Evolutionary conservation across 2,888 invertebrate genomes (phyloP).

Genomic region (Cerastoderma edule): DNA sequence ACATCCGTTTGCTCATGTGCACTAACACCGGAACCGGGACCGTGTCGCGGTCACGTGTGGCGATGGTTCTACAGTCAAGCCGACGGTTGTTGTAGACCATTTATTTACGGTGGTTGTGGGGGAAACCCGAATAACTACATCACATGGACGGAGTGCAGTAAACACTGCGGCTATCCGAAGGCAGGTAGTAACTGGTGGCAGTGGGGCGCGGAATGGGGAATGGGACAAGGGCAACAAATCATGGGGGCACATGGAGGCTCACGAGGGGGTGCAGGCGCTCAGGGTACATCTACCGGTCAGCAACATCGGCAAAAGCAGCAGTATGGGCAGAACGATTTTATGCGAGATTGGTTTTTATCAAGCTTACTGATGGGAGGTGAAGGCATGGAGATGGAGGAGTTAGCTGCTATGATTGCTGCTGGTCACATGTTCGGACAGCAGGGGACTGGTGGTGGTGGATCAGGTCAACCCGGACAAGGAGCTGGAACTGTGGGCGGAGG

Average conservation of each 20-base stretch:
- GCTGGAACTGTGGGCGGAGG: neutral
- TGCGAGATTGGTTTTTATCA: constrained; percentile 53
- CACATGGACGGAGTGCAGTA: constrained; percentile 51
- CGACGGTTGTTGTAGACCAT: constrained; percentile 53
- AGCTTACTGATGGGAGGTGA: constrained; percentile 33
- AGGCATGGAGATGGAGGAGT: constrained; percentile 43
- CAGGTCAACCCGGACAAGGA: neutral
- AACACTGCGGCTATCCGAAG: constrained; percentile 45
- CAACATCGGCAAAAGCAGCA: neutral
- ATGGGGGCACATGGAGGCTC: neutral
- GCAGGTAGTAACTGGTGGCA: constrained; percentile 47
- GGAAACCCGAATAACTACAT: constrained; percentile 52
- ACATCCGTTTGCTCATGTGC: constrained; percentile 44
- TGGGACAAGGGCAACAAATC: neutral
- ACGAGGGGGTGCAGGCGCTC: neutral
- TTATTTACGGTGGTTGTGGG: constrained; percentile 61
- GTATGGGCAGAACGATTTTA: constrained; percentile 41
- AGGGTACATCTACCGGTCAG: neutral
- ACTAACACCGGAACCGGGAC: constrained; percentile 53
- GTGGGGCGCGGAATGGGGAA: constrained; percentile 43
- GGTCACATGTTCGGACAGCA: constrained; percentile 21
- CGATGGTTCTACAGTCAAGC: constrained; percentile 54
- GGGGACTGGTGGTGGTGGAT: too few species aligned
- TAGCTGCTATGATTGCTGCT: constrained; percentile 33
- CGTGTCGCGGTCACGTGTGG: constrained; percentile 50